phyloP scores from a whole-genome alignment of 1,140 invertebrate species.

The Oryctes rhinoceros region DNA sequence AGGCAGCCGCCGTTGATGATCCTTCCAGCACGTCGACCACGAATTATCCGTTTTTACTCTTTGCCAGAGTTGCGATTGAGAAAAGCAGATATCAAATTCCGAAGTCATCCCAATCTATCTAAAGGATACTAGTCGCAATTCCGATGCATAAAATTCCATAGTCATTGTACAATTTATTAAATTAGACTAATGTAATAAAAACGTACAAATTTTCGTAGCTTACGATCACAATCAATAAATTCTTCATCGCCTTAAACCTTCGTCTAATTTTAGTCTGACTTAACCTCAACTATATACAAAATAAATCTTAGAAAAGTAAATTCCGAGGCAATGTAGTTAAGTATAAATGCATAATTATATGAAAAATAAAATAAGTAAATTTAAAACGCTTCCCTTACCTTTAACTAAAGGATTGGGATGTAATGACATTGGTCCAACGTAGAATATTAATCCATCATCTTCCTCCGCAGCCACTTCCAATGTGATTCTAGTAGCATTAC shows the following conservation, averaged over 20 bases:
- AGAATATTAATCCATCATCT: constrained; percentile 86
- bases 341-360: no score
- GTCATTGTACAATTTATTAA: background rate
- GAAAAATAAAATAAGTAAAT: no score
- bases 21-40: background rate
- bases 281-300: no score
- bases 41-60: background rate
- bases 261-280: background rate
- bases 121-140: background rate
- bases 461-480: constrained; percentile 79
- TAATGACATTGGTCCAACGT: constrained; percentile 83
- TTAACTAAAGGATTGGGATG: constrained; percentile 69
- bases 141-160: background rate
- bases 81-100: background rate
- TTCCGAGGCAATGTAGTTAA: no score
- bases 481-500: constrained; percentile 80
- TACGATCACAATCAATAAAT: constrained; percentile 4
- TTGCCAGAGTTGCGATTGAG: background rate
- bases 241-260: background rate
- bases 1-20: background rate
- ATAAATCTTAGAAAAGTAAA: no score
- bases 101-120: background rate
- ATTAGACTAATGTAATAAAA: background rate
- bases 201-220: constrained; percentile 39
- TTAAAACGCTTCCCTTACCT: constrained; percentile 58